Base-by-base conservation (phyloP, 2,888 invertebrate genomes). In the Drosophila nr. perissopoda region DNA sequence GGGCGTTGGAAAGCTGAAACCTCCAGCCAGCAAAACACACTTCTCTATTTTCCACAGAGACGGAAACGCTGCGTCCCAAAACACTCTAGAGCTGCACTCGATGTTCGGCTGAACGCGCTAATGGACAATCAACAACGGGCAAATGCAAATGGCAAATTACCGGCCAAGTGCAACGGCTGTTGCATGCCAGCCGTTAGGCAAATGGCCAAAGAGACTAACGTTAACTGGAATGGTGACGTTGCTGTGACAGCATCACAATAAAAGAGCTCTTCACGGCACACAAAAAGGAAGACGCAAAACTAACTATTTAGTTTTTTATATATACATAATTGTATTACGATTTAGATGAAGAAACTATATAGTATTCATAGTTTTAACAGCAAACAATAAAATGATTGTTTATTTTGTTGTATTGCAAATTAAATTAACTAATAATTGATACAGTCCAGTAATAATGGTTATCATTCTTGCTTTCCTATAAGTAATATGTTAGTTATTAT, bases 121-220 rank as follows among this genome's bases (percentile, higher is more conserved):
- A 90, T 86, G 87, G 87, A 90, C 85, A 78, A 76, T 78, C 78
- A 83, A 80, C 73, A 69, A 64, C 71, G 64, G 52, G 63, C 76
- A 61, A 71, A 86, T 75, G 81, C 82, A 73, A 73, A 82, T 78
- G 82, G 79, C 73, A 82, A 78, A 78, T 78, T 78, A 73, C 73
- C 61, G 64, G 58, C 64, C 73, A 82, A 78, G 68, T 78, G 78
- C 73, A 61, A 59, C 66, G 78, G 65, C 65, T 62, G 72, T 56
- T 51, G 58, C 69, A 61, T 52, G 64, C 54, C 48, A 53, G 42
- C 82, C 82, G 82, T 82, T 78, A 69, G 60, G 18, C 48, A 77
- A 75, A 69, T 48, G 42, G 34, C 18, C 45, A 63, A 51, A 25
- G 36, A 56, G 18, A 38, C 13, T 38, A 56, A 38, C 38, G 56